phyloP scores from a whole-genome alignment of 1,140 invertebrate species.

The Drosophila obscura region DNA sequence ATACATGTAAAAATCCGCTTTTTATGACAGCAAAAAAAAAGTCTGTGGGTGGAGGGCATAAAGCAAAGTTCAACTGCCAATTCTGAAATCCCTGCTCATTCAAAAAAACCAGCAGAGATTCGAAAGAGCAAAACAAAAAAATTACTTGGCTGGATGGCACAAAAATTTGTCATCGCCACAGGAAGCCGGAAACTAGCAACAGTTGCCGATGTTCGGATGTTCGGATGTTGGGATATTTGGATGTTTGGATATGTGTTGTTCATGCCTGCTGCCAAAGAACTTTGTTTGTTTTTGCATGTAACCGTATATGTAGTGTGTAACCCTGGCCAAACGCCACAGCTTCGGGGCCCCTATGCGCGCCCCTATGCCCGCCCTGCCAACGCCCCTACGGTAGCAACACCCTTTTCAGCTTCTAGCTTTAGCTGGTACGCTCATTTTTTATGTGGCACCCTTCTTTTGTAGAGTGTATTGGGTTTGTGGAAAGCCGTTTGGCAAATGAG shows the following conservation, averaged over 20 bases:
- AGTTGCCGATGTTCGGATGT: conserved; percentile 55
- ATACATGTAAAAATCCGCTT: not conserved
- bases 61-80: conserved; percentile 45
- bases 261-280: conserved; percentile 52
- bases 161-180: conserved; percentile 73
- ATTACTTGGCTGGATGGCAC: conserved; percentile 40
- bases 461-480: no score
- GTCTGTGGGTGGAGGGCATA: not conserved
- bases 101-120: conserved; percentile 4
- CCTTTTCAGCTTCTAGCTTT: conserved; percentile 15
- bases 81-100: conserved; percentile 9
- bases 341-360: no score
- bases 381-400: conserved; percentile 1
- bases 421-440: not conserved
- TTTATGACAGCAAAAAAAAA: conserved; percentile 8
- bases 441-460: no score
- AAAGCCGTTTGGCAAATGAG: no score
- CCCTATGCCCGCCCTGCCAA: not conserved
- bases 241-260: conserved; percentile 38
- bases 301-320: not conserved
- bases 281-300: conserved; percentile 50
- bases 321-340: no score
- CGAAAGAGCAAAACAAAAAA: conserved; percentile 22
- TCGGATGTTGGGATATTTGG: conserved; percentile 14
- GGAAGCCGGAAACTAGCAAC: conserved; percentile 80